A percentile compares a stretch with the other conserved stretches of the same genome.
Evolutionary conservation across 1,140 invertebrate species (phyloP).

Genomic region (Bathynomus jamesi): DNA sequence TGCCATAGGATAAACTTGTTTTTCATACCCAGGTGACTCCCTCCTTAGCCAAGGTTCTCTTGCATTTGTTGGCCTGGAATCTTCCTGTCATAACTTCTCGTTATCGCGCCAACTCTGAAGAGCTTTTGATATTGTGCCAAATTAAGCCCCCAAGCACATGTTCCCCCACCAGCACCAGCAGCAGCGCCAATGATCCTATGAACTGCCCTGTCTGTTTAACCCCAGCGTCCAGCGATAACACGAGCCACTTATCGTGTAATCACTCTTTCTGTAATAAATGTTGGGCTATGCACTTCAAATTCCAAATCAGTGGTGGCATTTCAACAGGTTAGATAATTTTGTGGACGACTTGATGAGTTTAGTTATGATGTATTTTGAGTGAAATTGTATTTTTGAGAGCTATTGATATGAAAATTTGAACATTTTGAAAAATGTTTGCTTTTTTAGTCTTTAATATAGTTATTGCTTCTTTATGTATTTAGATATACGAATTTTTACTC

Average conservation of each 20-base stretch:
- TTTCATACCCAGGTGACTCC: slow-evolving; percentile 75
- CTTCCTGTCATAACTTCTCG: slow-evolving; percentile 66
- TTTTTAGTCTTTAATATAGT: too few relatives aligned
- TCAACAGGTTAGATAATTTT: slow-evolving; percentile 55
- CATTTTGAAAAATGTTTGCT: too few relatives aligned
- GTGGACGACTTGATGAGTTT: too few relatives aligned
- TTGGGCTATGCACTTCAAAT: slow-evolving; percentile 91
- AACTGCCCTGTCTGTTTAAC: slow-evolving; percentile 57
- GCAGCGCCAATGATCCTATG: not conserved
- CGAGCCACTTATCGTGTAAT: slow-evolving; percentile 73
- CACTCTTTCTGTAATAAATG: slow-evolving; percentile 92
- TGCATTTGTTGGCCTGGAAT: slow-evolving; percentile 81
- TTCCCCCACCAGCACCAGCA: slow-evolving; percentile 35
- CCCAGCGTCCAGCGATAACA: slow-evolving; percentile 51
- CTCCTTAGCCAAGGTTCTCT: slow-evolving; percentile 80
- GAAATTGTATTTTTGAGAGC: too few relatives aligned
- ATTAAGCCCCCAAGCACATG: slow-evolving; percentile 60
- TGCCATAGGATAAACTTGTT: too few relatives aligned
- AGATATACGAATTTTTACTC: too few relatives aligned
- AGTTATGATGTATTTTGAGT: too few relatives aligned
- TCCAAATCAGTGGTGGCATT: slow-evolving; percentile 82
- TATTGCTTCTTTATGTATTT: too few relatives aligned
- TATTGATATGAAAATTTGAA: too few relatives aligned
- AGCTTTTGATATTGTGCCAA: slow-evolving; percentile 65
- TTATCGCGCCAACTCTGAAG: slow-evolving; percentile 66